Conservation (phyloP, 2,888 invertebrate genomes). For the Agrilus biguttatus region DNA sequence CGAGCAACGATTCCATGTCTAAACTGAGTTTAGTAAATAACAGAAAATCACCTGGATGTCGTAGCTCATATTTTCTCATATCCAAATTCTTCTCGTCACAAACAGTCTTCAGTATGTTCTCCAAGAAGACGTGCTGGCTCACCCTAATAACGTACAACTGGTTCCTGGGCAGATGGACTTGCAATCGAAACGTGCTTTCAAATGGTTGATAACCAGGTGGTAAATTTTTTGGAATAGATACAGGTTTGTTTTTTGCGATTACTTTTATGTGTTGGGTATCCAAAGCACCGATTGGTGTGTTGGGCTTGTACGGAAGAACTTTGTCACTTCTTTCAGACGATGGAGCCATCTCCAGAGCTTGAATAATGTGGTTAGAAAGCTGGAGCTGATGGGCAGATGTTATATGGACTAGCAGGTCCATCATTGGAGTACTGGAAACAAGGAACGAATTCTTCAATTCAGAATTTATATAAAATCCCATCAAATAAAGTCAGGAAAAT, state of each 20-base stretch:
- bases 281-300: constrained; percentile 52
- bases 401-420: constrained; percentile 60
- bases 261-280: constrained; percentile 34
- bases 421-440: constrained; percentile 55
- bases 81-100: constrained; percentile 67
- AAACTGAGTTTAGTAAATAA: too few relatives aligned
- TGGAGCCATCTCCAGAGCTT: constrained; percentile 41
- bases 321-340: constrained; percentile 35
- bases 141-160: constrained; percentile 66
- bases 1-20: too few relatives aligned
- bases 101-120: constrained; percentile 54
- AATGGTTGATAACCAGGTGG: constrained; percentile 38
- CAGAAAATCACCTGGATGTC: constrained; percentile 50
- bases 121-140: constrained; percentile 51
- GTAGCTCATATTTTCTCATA: constrained; percentile 55
- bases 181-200: constrained; percentile 43
- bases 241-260: constrained; percentile 21
- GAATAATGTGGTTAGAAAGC: constrained; percentile 49
- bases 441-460: neutral
- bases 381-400: constrained; percentile 53
- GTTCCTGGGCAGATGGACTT: constrained; percentile 62
- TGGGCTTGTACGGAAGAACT: constrained; percentile 53
- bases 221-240: constrained; percentile 13
- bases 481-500: too few relatives aligned
- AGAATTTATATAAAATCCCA: neutral